Evolutionary conservation across 2,888 invertebrate species (phyloP).

Genomic region (Carterocephalus palaemon): DNA sequence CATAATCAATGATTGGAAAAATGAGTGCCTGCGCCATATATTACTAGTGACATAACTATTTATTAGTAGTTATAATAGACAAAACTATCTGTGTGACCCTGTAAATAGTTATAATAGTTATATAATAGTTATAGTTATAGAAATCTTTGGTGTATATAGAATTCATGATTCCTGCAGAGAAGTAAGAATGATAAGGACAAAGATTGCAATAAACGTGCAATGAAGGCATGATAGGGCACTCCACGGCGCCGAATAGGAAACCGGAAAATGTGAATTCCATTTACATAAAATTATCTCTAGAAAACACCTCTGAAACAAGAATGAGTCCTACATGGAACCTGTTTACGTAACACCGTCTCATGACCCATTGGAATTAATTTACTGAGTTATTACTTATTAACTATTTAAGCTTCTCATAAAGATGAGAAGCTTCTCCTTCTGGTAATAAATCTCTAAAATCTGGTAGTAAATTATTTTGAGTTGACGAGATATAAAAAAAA

Average conservation of each 20-base stretch:
- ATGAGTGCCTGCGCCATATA: too few relatives aligned
- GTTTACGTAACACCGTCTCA: conserved; percentile 60
- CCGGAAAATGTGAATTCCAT: conserved; percentile 72
- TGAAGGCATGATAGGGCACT: conserved; percentile 58
- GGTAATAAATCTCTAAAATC: too few relatives aligned
- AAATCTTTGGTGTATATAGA: too few relatives aligned
- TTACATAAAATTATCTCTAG: conserved; percentile 71
- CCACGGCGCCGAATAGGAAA: conserved; percentile 57
- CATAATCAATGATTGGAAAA: too few relatives aligned
- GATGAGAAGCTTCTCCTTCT: too few relatives aligned
- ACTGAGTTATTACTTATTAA: conserved; percentile 45
- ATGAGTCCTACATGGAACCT: conserved; percentile 46
- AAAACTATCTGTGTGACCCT: too few relatives aligned
- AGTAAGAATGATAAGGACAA: conserved; percentile 65
- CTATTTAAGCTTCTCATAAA: conserved; percentile 19
- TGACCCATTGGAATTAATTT: conserved; percentile 60
- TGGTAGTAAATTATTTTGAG: too few relatives aligned
- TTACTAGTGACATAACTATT: too few relatives aligned
- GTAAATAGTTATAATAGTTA: too few relatives aligned
- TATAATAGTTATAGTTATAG: too few relatives aligned
- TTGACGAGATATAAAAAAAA: too few relatives aligned
- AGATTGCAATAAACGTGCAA: conserved; percentile 64
- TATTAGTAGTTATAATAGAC: too few relatives aligned
- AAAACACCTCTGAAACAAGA: conserved; percentile 50
- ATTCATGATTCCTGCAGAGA: conserved; percentile 41